These are phyloP conservation scores for Phaonia tiefii DNA, from an alignment of 2,888 invertebrate species.

Conservation along the genomic window DNA sequence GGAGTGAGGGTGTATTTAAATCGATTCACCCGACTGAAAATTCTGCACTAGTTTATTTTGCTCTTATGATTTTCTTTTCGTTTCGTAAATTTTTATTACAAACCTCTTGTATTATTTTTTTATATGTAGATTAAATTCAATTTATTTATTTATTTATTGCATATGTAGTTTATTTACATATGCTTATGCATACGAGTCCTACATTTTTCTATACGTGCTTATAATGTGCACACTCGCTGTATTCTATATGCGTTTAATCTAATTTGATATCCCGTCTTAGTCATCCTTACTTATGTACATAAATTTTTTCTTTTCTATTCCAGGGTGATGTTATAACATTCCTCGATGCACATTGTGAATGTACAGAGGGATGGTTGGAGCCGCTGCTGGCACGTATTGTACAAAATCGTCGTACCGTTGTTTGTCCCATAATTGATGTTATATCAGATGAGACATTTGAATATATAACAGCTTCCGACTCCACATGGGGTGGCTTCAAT, in stretches of 20 bases:
- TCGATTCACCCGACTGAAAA: too few species aligned
- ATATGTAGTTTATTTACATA: too few species aligned
- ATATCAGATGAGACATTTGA: conserved; percentile 99
- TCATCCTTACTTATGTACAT: not conserved
- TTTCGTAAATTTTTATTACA: too few species aligned
- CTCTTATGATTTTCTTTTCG: too few species aligned
- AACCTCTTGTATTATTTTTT: too few species aligned
- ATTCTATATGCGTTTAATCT: conserved; percentile 18
- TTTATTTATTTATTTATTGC: conserved; percentile 29
- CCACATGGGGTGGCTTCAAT: conserved; percentile 99
- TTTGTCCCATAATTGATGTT: conserved; percentile 99
- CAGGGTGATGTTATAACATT: conserved; percentile 81
- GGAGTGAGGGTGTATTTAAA: too few species aligned
- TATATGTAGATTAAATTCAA: conserved; percentile 15
- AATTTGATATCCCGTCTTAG: conserved; percentile 23
- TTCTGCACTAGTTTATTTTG: too few species aligned
- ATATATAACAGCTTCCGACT: conserved; percentile 98
- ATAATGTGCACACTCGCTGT: too few species aligned
- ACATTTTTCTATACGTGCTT: too few species aligned
- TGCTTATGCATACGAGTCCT: too few species aligned
- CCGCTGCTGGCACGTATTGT: conserved; percentile 95
- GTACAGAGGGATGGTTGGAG: conserved; percentile 98
- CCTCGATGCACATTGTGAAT: conserved; percentile 81
- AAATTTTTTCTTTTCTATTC: not conserved
- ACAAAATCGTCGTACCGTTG: conserved; percentile 94